Evolutionary conservation across 2,113 vertebrate genomes (phyloP), one percentile per base, ranked within the genome.

Genomic region (Hiodon alosoides): DNA sequence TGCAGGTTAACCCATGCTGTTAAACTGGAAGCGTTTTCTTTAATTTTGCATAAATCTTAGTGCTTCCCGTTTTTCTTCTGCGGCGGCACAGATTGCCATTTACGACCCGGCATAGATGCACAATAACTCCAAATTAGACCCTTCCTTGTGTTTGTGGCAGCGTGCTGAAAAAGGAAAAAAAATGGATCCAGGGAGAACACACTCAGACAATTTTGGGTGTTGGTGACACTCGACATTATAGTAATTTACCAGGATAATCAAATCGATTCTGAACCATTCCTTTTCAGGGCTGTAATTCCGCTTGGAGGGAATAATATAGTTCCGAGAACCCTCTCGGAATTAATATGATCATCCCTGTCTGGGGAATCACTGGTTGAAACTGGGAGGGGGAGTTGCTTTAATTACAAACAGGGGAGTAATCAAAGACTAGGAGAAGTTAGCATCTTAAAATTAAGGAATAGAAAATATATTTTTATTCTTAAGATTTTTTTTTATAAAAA

Each of bases 21-120:
- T 51, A 65, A 71, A 79, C 72, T 70, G 73, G 81, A 64, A 77
- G 69, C 61, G 77, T 71, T 66, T 55, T 62, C 74, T 57, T 76
- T 59, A 64, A 76, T 71, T 72, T 71, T 59, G 76, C 76, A 71
- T 78, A 76, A 61, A 83, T 80, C 76, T 83, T 16, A 16, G 57
- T 52, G 47, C 11, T 59, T 62, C n/a, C 48, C 51, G 48, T 71
- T 71, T 48, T 13, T 64, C 16, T 16, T 71, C 48, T 71, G 55
- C 60, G 54, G 60, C 70, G 70, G 55, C 58, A 48, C 10, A 57
- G 53, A 74, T 48, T 74, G 62, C 62, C 62, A 55, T 67, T 74
- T 74, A 67, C 11, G 70, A 67, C 31, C 54, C 51, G 53, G 52
- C 16, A 53, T 74, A 46, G 51, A 50, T 74, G 47, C 65, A 65